Base-by-base conservation (phyloP, 2,888 invertebrate genomes). In the Drosophila prostipennis region DNA sequence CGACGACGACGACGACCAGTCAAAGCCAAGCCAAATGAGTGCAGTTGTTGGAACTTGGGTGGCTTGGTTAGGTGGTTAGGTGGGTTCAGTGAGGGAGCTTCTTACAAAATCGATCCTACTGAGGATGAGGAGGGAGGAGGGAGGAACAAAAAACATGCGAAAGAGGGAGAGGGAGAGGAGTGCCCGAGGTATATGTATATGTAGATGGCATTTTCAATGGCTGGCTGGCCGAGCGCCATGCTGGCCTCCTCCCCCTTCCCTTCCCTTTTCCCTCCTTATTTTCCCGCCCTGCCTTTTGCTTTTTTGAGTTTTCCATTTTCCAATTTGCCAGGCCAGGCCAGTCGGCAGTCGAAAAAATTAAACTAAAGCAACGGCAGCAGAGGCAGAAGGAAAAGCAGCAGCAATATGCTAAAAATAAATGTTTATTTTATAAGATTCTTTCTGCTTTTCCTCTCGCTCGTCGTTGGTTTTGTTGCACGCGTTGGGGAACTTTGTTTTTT, bases 381-480 rank as follows among this genome's bases (percentile, higher is more conserved):
- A 23, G 23, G 23, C 43, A 63, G n/a, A 49, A 65, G 45, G 37
- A 63, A n/a, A 51, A 54, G 52, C 52, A 76, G 52, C 52, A 76
- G 48, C 48, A 63, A 65, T 73, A 65, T 65, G 72, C 86, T 82
- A 86, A 83, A 86, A 82, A 82, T 86, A 86, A 83, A 86, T 82
- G 75, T 80, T 78, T 86, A 83, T 86, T 86, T 86, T 86, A 79
- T 83, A 80, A 80, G 76, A 83, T 72, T 75, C 61, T 48, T 60
- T 43, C 48, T 36, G 46, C 63, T 14, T 52, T 19, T 14, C 34
- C 40, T 19, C 16, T 19, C 16, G 36, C 19, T 14, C 13, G 16
- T 29, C 26, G 32, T 29, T 32, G 46, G 45, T 16, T 42, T 39
- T 40, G 19, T 40, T 57, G 53, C 68, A 58, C 59, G 37, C 61